Evolutionary conservation across 2,888 invertebrate genomes (phyloP).

Genomic region (Gasteruption jaculator): DNA sequence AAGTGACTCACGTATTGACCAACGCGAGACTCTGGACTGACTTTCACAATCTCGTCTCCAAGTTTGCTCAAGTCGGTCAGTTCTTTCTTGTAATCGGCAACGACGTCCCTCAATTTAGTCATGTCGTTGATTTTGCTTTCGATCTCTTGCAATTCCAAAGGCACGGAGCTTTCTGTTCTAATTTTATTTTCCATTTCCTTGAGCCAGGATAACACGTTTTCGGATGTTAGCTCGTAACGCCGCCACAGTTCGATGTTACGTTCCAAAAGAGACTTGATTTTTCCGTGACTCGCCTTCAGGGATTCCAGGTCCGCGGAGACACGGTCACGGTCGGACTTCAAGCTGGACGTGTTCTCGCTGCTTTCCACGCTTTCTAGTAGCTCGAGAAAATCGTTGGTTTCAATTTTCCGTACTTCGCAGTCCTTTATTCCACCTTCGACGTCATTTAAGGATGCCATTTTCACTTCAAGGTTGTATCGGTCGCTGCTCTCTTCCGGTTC

Average conservation of each 20-base stretch:
- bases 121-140: conserved; percentile 68
- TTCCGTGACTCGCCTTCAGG: conserved; percentile 63
- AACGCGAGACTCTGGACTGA: conserved; percentile 79
- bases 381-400: conserved; percentile 68
- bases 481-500: conserved; percentile 84
- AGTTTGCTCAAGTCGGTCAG: conserved; percentile 65
- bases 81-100: conserved; percentile 62
- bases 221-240: conserved; percentile 73
- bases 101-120: conserved; percentile 60
- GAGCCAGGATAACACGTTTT: conserved; percentile 71
- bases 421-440: conserved; percentile 70
- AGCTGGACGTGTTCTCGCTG: conserved; percentile 63
- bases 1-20: conserved; percentile 77
- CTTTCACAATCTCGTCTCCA: conserved; percentile 68
- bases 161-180: conserved; percentile 67
- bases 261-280: conserved; percentile 66
- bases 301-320: conserved; percentile 69
- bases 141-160: conserved; percentile 66
- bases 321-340: conserved; percentile 67
- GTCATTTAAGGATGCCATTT: conserved; percentile 74
- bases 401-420: conserved; percentile 63
- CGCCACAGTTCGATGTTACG: conserved; percentile 74
- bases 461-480: conserved; percentile 88
- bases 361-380: conserved; percentile 71
- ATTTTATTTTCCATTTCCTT: conserved; percentile 75